phyloP scores from a whole-genome alignment of 2,888 invertebrate species.

The Parthenolecanium corni region DNA sequence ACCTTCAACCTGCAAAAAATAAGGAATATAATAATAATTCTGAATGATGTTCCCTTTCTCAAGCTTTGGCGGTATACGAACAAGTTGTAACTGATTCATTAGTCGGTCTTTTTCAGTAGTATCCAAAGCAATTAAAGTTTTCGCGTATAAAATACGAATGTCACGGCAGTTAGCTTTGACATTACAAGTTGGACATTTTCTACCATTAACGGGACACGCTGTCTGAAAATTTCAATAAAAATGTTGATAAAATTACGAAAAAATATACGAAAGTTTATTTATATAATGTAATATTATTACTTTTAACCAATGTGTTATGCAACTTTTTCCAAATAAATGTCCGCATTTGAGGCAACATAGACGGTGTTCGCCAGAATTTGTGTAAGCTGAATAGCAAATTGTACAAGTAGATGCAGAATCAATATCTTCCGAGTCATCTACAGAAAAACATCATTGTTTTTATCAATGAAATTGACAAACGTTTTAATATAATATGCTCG shows the following conservation, averaged over 20 bases:
- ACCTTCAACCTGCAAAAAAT: slow-evolving; percentile 4
- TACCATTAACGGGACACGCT: slow-evolving; percentile 39
- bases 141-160: slow-evolving; percentile 67
- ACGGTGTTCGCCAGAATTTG: slow-evolving; percentile 72
- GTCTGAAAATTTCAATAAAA: too few relatives aligned
- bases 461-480: neutral
- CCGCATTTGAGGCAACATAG: slow-evolving; percentile 82
- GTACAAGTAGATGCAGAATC: slow-evolving; percentile 65
- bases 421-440: slow-evolving; percentile 34
- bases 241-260: too few relatives aligned
- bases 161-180: slow-evolving; percentile 55
- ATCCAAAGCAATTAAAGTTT: slow-evolving; percentile 61
- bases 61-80: slow-evolving; percentile 18
- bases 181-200: slow-evolving; percentile 81
- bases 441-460: neutral
- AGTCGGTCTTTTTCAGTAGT: slow-evolving; percentile 61
- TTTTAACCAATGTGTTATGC: slow-evolving; percentile 65
- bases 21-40: neutral
- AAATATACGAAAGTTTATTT: neutral
- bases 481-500: neutral
- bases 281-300: slow-evolving; percentile 36
- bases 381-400: slow-evolving; percentile 82
- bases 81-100: slow-evolving; percentile 30
- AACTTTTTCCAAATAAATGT: slow-evolving; percentile 76
- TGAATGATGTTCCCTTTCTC: neutral